These are phyloP conservation scores for Drosophila demipolita DNA, from an alignment of 2,888 invertebrate species.

Conservation along the genomic window DNA sequence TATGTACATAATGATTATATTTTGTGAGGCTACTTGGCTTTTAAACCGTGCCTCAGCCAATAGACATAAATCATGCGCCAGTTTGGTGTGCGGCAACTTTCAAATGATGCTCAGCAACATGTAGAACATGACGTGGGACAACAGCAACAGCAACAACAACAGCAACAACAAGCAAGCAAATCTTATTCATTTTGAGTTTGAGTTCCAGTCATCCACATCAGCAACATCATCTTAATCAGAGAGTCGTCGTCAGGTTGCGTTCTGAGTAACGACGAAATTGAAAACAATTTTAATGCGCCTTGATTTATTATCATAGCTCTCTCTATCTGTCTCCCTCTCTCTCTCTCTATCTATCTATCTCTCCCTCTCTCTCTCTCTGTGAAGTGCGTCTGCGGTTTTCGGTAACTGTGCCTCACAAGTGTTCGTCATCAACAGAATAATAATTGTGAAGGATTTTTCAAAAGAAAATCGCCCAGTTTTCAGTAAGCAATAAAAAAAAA, in stretches of 20 bases:
- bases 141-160: conserved; percentile 27
- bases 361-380: not conserved
- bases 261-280: conserved; percentile 70
- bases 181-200: conserved; percentile 46
- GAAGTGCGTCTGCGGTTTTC: conserved; percentile 54
- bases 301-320: conserved; percentile 68
- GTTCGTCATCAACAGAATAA: conserved; percentile 63
- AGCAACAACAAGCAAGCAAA: conserved; percentile 23
- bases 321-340: not conserved
- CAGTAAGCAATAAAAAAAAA: conserved; percentile 13
- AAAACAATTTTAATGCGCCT: conserved; percentile 76
- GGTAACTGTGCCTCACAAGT: conserved; percentile 57
- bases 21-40: conserved; percentile 65
- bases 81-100: conserved; percentile 63
- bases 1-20: conserved; percentile 34
- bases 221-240: conserved; percentile 68
- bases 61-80: conserved; percentile 76
- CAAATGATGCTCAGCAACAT: conserved; percentile 68
- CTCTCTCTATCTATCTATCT: not conserved
- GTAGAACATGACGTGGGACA: conserved; percentile 76
- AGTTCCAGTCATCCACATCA: conserved; percentile 47
- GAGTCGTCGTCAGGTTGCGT: conserved; percentile 59
- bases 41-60: conserved; percentile 43
- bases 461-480: conserved; percentile 56
- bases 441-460: conserved; percentile 67